Conservation (phyloP, 1,140 invertebrate species). For the Orchestia grillus region DNA sequence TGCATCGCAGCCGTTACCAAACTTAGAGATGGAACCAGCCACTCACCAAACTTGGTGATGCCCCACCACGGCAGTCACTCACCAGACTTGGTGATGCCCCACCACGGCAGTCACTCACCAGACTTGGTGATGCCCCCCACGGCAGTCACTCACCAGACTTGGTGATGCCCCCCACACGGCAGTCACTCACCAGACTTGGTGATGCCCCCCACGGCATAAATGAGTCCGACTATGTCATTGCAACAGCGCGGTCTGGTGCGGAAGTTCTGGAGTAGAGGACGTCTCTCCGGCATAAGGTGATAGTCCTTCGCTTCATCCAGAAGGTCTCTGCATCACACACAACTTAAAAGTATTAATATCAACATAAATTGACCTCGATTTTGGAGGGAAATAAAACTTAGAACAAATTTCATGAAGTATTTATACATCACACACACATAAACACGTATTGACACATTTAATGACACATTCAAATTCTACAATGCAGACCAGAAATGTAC, state of each 20-base stretch:
- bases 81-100: too few relatives aligned
- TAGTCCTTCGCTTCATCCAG: conserved; percentile 88
- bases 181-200: conserved; percentile 79
- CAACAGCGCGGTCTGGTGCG: conserved; percentile 82
- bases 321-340: conserved; percentile 76
- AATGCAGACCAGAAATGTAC: not conserved
- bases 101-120: not conserved
- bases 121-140: too few relatives aligned
- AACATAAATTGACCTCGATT: conserved; percentile 12
- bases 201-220: conserved; percentile 90
- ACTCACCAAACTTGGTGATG: too few relatives aligned
- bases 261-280: conserved; percentile 82
- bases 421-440: too few relatives aligned
- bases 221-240: conserved; percentile 79
- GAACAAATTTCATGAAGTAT: not conserved
- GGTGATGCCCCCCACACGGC: too few relatives aligned
- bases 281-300: conserved; percentile 86
- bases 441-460: too few relatives aligned
- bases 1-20: too few relatives aligned
- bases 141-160: not conserved
- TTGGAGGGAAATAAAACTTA: conserved; percentile 44
- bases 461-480: too few relatives aligned
- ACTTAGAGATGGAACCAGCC: too few relatives aligned
- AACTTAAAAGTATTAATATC: conserved; percentile 46
- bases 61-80: not conserved